Evolutionary conservation across 2,888 invertebrate genomes (phyloP), one percentile per base, ranked within the genome.

Genomic region (Amblyjoppa fuscipennis): DNA sequence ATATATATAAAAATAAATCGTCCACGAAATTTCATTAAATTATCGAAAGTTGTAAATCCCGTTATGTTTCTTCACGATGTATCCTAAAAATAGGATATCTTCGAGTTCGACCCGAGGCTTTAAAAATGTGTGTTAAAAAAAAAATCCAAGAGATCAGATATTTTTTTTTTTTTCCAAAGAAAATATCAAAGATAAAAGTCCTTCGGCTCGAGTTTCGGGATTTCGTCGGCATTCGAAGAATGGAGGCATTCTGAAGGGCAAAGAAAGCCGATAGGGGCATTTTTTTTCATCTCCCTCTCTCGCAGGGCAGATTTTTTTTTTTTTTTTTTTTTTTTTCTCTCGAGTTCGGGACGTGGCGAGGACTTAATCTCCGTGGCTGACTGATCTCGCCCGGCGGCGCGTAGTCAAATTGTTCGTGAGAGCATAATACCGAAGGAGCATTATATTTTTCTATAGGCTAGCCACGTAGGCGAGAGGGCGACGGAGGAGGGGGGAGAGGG

Each of bases 381-480:
- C 49, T 16, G 68, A 74, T 68, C 61, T 56, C 20, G 28, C 59
- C 61, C 34, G 34, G 34, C 73, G 45, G 61, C 76, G 71, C 28
- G 70, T 49, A 70, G 78, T 75, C 53, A 79, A 84, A 86, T 86
- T 81, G 70, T 87, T 76, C 83, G 77, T 83, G 87, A 78, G 78
- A 73, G 83, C 64, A 86, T 78, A 81, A 79, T 75, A 83, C 82
- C 69, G 49, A 68, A 74, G 64, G 61, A 59, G 79, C 68, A 82
- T 85, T 83, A 85, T 34, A 70, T 77, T 56, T 77, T 71, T 61
- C 79, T 69, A 79, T 59, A 51, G 79, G 68, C 53, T 31, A 68
- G 56, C 41, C 66, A 66, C 56, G 31, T 13, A 31, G 68, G 38
- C 34, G 28, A 25, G 59, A 28, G 59, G 28, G 59, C 11, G 20